A percentile compares a stretch with the other conserved stretches of the same genome.
phyloP scores from a whole-genome alignment of 2,888 invertebrate species.

The Amiota minor region DNA sequence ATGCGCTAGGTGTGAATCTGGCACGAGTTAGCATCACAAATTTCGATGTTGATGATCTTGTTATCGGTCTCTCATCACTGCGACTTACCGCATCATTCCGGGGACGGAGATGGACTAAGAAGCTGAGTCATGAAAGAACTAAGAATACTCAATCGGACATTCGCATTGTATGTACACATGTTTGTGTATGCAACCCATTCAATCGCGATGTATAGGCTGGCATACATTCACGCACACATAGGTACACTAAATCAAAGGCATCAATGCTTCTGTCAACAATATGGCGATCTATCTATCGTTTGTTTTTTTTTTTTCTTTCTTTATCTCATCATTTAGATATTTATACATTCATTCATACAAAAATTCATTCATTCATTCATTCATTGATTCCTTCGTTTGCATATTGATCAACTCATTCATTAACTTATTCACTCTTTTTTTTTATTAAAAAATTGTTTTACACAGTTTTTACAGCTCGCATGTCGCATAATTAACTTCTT shows the following conservation, averaged over 20 bases:
- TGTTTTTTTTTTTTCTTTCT: too few species aligned
- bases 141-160: not conserved
- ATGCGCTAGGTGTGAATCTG: slow-evolving; percentile 3
- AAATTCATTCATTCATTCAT: slow-evolving; percentile 7
- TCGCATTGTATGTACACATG: not conserved
- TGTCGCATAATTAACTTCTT: slow-evolving; percentile 24
- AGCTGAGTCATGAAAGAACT: not conserved
- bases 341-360: slow-evolving; percentile 21
- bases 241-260: not conserved
- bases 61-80: not conserved
- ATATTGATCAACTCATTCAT: slow-evolving; percentile 54
- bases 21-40: slow-evolving; percentile 13
- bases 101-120: not conserved
- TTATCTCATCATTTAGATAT: not conserved
- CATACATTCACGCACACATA: not conserved
- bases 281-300: not conserved
- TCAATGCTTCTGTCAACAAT: not conserved
- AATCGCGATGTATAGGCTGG: too few species aligned
- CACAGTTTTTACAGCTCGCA: slow-evolving; percentile 40
- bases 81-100: not conserved
- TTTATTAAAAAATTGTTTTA: slow-evolving; percentile 40
- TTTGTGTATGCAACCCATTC: not conserved
- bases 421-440: slow-evolving; percentile 41
- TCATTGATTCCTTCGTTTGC: slow-evolving; percentile 38
- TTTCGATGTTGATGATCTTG: slow-evolving; percentile 15